phyloP scores from a whole-genome alignment of 1,140 invertebrate species.

The Nasonia longicornis region DNA sequence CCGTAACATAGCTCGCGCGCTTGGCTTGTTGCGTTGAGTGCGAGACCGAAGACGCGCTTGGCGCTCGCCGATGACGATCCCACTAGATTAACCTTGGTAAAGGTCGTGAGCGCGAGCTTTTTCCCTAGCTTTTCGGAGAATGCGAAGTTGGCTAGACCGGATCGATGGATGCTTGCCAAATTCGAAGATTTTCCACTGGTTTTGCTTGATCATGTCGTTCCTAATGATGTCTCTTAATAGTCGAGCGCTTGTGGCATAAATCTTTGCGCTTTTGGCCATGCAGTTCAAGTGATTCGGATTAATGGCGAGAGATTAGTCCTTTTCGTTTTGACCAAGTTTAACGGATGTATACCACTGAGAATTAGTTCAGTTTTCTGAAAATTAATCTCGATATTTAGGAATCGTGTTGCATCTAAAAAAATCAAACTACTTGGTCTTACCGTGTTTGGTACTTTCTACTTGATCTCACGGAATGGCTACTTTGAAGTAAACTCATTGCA shows the following conservation, averaged over 20 bases:
- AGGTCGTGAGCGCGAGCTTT: slow-evolving; percentile 11
- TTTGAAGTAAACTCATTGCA: too few species aligned
- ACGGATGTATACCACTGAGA: neutral
- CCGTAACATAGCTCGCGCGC: neutral
- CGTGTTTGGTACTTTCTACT: too few species aligned
- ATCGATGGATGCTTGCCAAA: slow-evolving; percentile 26
- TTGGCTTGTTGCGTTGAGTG: neutral
- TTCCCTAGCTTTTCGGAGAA: neutral
- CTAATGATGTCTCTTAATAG: slow-evolving; percentile 18
- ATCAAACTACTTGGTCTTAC: too few species aligned
- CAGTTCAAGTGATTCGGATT: neutral
- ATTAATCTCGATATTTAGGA: too few species aligned
- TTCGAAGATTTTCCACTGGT: slow-evolving; percentile 8
- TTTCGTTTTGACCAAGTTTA: neutral
- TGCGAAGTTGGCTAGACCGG: neutral
- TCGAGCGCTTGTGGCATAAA: slow-evolving; percentile 9
- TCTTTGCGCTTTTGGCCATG: slow-evolving; percentile 1
- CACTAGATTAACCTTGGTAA: slow-evolving; percentile 34
- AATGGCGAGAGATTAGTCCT: neutral
- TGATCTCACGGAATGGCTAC: too few species aligned
- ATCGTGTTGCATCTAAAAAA: too few species aligned
- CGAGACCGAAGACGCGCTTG: neutral
- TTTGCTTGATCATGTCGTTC: slow-evolving; percentile 11
- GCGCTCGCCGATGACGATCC: neutral
- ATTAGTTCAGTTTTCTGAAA: too few species aligned